phyloP scores from a whole-genome alignment of 2,888 invertebrate genomes.

The Eupelmus urozonus region DNA sequence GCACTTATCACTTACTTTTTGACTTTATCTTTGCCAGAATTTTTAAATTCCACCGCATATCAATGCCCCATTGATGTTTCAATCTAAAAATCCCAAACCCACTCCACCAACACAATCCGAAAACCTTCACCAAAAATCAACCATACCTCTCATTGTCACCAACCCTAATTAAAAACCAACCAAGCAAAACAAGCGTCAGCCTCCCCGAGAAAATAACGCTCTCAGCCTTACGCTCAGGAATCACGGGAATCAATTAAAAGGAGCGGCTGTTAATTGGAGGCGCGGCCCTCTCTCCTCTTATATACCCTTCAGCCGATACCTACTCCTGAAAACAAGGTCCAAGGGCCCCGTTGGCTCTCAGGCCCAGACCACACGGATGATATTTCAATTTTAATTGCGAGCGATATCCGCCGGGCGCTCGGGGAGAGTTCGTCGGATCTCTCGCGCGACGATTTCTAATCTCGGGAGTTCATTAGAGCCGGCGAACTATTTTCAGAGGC shows the following conservation, averaged over 20 bases:
- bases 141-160: no score
- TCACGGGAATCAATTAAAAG: conserved; percentile 49
- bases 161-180: no score
- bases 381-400: conserved; percentile 75
- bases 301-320: neutral
- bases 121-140: no score
- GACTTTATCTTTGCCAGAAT: neutral
- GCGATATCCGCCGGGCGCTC: conserved; percentile 67
- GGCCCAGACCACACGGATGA: conserved; percentile 68
- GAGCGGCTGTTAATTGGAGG: conserved; percentile 48
- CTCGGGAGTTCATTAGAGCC: conserved; percentile 71
- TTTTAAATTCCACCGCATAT: neutral
- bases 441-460: conserved; percentile 68
- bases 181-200: neutral
- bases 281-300: conserved; percentile 7
- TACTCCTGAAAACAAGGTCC: no score
- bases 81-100: no score
- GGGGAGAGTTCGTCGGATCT: neutral
- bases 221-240: neutral
- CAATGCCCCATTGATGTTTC: neutral
- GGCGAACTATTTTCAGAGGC: conserved; percentile 66
- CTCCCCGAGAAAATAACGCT: neutral
- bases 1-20: neutral
- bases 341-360: neutral
- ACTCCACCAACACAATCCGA: no score